Evolutionary conservation across 2,888 invertebrate genomes (phyloP), one percentile per base, ranked within the genome.

Genomic region (Autographa gamma): DNA sequence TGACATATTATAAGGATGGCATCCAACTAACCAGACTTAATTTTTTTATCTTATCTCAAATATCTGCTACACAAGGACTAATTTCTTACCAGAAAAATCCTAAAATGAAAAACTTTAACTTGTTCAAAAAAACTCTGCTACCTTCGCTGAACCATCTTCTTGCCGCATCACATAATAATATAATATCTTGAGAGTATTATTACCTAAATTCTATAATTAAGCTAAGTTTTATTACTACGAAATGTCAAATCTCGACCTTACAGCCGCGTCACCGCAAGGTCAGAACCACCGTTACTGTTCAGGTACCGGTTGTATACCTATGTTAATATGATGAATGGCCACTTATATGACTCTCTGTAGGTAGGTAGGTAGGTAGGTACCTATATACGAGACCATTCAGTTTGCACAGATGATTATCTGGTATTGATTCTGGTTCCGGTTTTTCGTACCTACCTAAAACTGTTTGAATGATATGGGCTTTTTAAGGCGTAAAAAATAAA

Each of bases 261-360:
- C 13, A 56, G n/a, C n/a, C 2, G n/a, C 54, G 25, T 19, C 54
- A 25, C 25, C 54, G 13, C 54, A 56, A 56, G 54, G 54, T 56
- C 19, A 19, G 25, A 56, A 56, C 14, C 18, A 19, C 54, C 54
- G 54, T 56, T 56, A 19, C 19, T 4, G 54, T 25, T 25, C 54
- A 34, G 34, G 13, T 25, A 56, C 54, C 54, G 54, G 54, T 56
- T 56, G 54, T 56, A 18, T n/a, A n/a, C n/a, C n/a, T n/a, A 56
- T 56, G 25, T 56, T 56, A 56, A 56, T 56, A 19, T 54, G 54
- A 19, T 56, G 25, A 56, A 19, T 56, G 25, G 14, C 14, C 13
- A 56, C 8, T n/a, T 48, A n/a, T n/a, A 4, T 48, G 54, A 25
- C 54, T 56, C 9, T 19, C 0, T 11, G 19, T 18, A 54, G n/a